Percentiles rank a stretch among this genome's conserved stretches.
Conservation (phyloP, 2,113 vertebrate genomes). For the Tragelaphus scriptus region DNA sequence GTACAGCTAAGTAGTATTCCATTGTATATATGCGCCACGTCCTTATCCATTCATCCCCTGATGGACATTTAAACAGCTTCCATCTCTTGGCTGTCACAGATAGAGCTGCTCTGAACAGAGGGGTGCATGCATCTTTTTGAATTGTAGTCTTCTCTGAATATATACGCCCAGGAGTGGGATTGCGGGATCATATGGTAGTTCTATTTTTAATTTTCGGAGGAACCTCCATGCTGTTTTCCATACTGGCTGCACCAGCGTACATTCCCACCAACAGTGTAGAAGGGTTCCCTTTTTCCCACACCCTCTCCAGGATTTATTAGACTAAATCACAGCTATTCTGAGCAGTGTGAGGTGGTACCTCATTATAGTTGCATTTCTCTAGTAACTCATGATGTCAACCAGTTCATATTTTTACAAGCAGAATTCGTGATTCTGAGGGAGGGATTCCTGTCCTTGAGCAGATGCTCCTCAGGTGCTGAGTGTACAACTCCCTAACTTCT, state of each 20-base stretch:
- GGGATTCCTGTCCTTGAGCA: not conserved
- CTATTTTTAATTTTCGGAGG: not conserved
- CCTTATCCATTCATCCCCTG: not conserved
- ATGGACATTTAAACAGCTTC: not conserved
- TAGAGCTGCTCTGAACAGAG: not conserved
- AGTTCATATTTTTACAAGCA: not conserved
- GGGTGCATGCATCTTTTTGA: not conserved
- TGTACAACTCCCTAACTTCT: not conserved
- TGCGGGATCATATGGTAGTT: not conserved
- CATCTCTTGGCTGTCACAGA: not conserved
- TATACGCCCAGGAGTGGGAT: not conserved
- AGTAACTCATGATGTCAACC: not conserved
- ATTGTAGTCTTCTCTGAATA: not conserved
- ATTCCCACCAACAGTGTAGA: not conserved
- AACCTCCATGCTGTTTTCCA: not conserved
- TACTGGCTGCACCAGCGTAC: not conserved
- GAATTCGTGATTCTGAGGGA: not conserved
- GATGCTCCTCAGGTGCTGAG: not conserved
- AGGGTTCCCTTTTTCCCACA: not conserved
- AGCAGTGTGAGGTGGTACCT: not conserved
- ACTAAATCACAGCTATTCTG: not conserved
- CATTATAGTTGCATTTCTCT: not conserved
- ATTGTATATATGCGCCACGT: accelerated
- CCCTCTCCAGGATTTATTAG: not conserved
- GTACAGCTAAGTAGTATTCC: not conserved